Base-by-base conservation (phyloP, 1,140 invertebrate genomes). In the Drosophila equinoxialis region DNA sequence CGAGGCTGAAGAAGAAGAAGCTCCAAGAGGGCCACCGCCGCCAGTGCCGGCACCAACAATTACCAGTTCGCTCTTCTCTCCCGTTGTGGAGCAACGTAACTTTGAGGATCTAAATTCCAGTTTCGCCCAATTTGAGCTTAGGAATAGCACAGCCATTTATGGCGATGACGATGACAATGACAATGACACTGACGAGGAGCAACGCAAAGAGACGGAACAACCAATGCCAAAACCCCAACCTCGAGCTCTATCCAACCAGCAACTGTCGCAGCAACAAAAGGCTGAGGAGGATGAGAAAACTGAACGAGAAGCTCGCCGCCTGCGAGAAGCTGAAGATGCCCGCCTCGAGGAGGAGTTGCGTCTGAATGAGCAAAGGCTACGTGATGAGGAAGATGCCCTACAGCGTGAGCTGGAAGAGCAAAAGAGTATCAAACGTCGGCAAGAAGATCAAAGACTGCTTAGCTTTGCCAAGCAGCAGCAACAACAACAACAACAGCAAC, bases 81-180 rank as follows among this genome's bases (percentile, higher is more conserved):
- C 90, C 5, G 78, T 85, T 11, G 60, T 64, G n/a, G 78, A 85
- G 35, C 71, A 72, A 20, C 77, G 72, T 39, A 86, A 91, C 63
- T 87, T 91, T 60, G 68, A 90, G 14, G 71, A 79, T 17, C 77
- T 82, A 7, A 91, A 87, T 59, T 78, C 82, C 10, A 85, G 75
- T 33, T 87, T 90, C 54, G 82, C 82, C 13, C 79, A 90, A 67
- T 91, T 78, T 26, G 85, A 91, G 70, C 90, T 87, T 55, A 66
- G 70, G 37, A 76, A 90, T 45, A 91, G 86, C 70, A 74, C 77
- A 0, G 78, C 83, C 20, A 76, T 87, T 41, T 91, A 91, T 58
- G 71, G 70, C 0, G 90, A 91, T 71, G 71, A 83, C 8, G 17
- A 66, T 17, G 69, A 77, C 1, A 26, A 91, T 71, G 71, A 83